Base-by-base conservation (phyloP, 2,797 vertebrate genomes). In the Neosalanx taihuensis region DNA sequence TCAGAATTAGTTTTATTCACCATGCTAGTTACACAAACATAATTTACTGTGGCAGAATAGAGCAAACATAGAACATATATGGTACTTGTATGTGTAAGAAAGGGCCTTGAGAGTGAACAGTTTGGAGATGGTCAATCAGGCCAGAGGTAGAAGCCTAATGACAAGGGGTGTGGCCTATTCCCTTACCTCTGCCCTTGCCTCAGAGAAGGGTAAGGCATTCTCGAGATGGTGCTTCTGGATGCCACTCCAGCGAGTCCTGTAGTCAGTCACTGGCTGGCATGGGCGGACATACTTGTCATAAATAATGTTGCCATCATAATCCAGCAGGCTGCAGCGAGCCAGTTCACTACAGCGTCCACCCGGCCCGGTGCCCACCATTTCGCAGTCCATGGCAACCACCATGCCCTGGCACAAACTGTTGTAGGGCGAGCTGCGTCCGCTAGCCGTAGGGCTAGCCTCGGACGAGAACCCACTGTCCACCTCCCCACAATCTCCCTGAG, bases 311-410 rank as follows among this genome's bases (percentile, higher is more conserved):
- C 97, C 96, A 0, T 91, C 76, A 2, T 98, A 99, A 80, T 91
- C 93, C 30, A 99, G 88, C 57, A 99, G 87, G 0, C 95, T 96
- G 85, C 97, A 99, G 10, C 97, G 95, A 0, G 96, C 98, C 81
- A 99, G 79, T 88, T 96, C 97, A 0, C 93, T 96, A 74, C 83
- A 87, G 59, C 81, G 84, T 3, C 94, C 97, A 0, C 86, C 79
- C 0, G 94, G 95, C 0, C 98, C 98, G 0, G 96, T 98, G 71
- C 98, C 98, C 58, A 99, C 97, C 98, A 99, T 99, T 89, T 99
- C 97, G 18, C 98, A 99, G 91, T 99, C 97, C 6, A 99, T 68
- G 1, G 97, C 94, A 82, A 99, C 94, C 0, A 92, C 70, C 61
- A 91, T 49, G 35, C 62, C 0, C 4, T 82, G 26, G 59, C 76